Evolutionary conservation across 1,140 invertebrate genomes (phyloP), one percentile per base, ranked within the genome.

Genomic region (Aricia agestis): DNA sequence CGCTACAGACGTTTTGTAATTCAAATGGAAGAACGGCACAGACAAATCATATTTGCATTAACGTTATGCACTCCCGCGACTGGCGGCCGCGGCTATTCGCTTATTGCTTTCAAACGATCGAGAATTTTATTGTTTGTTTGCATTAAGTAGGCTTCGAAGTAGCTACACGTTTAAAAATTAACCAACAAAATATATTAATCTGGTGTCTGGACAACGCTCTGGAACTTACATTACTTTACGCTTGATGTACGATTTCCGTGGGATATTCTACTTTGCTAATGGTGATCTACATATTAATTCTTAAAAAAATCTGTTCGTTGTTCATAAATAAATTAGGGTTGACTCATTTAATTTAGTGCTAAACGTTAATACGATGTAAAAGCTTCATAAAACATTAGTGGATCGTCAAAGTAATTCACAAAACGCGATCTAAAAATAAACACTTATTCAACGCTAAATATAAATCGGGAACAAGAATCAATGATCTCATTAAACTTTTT

Each of bases 1-100:
- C 59, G 59, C 65, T 25, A n/a, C n/a, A 81, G 76, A 79, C 78
- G 76, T 76, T 87, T 84, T 86, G 77, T 83, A 87, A 81, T 87
- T 84, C 78, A 86, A 87, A 86, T 86, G 41, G 69, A 66, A 57
- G 76, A 82, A 61, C 75, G 69, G 74, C 75, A 69, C 19, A 19
- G 74, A 72, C 58, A 73, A 75, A 74, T 74, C 72, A 74, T 72
- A 73, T 61, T 67, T 73, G 68, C 70, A 72, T 76, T 67, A 36
- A 70, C 45, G 45, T 42, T 67, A 69, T 63, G 25, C 59, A 31
- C 45, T 63, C 45, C 45, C 9, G 45, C 45, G 45, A 15, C 45
- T 52, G 45, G 45, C 45, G 45, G 10, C 45, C 13, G 9, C 45
- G 45, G 45, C 13, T 52, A 52, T 13, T 4, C 13, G 13, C 45